Percentiles rank a stretch among this genome's conserved stretches.
phyloP scores from a whole-genome alignment of 2,113 vertebrate genomes.

The Bagarius yarrelli region DNA sequence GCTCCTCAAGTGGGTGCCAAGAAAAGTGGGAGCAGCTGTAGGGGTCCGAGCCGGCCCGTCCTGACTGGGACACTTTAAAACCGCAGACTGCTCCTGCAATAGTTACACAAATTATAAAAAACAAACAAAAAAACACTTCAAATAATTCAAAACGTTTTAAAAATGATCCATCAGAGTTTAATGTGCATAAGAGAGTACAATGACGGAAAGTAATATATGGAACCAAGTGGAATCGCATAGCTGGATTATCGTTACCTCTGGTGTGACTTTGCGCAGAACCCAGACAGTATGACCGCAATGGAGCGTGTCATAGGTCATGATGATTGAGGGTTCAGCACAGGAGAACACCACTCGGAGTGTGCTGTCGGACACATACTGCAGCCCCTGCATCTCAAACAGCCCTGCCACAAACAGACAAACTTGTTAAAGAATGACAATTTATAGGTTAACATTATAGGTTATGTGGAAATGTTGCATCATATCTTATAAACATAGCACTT shows the following conservation, averaged over 20 bases:
- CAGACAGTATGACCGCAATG: slow-evolving; percentile 88
- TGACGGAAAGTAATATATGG: background rate
- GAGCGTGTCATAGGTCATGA: slow-evolving; percentile 88
- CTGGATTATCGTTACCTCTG: slow-evolving; percentile 73
- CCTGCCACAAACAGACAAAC: slow-evolving; percentile 62
- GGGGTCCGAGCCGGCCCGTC: slow-evolving; percentile 71
- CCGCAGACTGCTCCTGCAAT: slow-evolving; percentile 81
- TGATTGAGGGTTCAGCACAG: slow-evolving; percentile 80
- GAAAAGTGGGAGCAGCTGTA: slow-evolving; percentile 75
- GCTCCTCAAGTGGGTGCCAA: slow-evolving; percentile 83
- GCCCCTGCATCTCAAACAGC: slow-evolving; percentile 75
- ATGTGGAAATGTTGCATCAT: no score
- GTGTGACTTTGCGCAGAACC: slow-evolving; percentile 84
- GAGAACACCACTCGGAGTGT: slow-evolving; percentile 86
- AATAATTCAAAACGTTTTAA: no score
- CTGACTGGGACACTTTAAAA: slow-evolving; percentile 82
- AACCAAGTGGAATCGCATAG: background rate
- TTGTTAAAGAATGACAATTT: background rate
- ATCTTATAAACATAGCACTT: background rate
- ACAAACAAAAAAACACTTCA: background rate
- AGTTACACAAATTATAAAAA: background rate
- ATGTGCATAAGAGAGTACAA: background rate
- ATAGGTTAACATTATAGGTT: background rate
- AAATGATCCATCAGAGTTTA: no score
- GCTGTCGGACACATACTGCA: slow-evolving; percentile 88